These are phyloP conservation scores for Apodemus speciosus DNA, from an alignment of 2,113 vertebrate species.

Conservation along the genomic window DNA sequence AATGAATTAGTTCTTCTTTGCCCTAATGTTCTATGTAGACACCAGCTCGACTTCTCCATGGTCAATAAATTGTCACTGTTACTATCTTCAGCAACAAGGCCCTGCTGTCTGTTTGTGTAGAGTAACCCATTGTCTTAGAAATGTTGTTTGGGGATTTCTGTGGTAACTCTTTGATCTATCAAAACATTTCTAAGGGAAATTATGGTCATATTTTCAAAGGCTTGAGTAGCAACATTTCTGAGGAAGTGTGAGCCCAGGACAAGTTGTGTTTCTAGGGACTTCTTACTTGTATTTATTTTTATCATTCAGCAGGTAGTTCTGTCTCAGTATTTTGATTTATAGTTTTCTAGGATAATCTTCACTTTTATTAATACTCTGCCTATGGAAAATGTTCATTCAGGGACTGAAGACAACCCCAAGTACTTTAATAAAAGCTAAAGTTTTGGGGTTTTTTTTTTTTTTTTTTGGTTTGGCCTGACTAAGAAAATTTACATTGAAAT, in stretches of 20 bases:
- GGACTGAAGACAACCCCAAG: background rate
- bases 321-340: background rate
- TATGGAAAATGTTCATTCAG: background rate
- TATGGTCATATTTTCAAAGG: background rate
- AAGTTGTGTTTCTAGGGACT: background rate
- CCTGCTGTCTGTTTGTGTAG: background rate
- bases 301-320: slow-evolving; percentile 11
- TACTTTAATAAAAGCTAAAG: background rate
- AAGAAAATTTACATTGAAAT: slow-evolving; percentile 50
- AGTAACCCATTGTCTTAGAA: background rate
- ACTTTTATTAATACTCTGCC: background rate
- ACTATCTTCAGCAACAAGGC: too few species aligned
- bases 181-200: slow-evolving; percentile 26
- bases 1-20: background rate
- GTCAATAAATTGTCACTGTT: background rate
- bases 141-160: background rate
- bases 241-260: background rate
- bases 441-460: background rate
- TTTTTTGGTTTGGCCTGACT: background rate
- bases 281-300: slow-evolving; percentile 21
- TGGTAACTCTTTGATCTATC: background rate
- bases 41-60: background rate
- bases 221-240: background rate
- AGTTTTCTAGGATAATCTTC: background rate
- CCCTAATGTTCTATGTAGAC: background rate